Evolutionary conservation across 30 jellyfish, hydroid and myxozoan species (phyloP).

Genomic region (Aurelia coerulea): DNA sequence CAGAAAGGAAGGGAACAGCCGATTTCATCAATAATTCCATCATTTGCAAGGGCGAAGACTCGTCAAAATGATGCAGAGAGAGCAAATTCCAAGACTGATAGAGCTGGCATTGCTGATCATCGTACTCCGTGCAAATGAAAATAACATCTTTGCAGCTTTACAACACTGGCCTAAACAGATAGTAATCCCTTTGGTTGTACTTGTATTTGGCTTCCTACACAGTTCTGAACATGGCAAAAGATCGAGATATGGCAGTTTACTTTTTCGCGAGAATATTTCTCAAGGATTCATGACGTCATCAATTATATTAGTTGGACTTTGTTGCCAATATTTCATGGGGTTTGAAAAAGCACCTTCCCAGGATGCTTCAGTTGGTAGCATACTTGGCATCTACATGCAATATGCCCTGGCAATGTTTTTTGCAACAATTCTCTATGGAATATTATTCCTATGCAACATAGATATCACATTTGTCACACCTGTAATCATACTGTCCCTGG

Average conservation of each 20-base stretch:
- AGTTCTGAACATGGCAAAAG: background rate
- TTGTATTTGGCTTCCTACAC: background rate
- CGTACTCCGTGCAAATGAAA: background rate
- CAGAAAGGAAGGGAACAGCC: too few relatives aligned
- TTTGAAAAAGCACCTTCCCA: background rate
- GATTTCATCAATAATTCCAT: too few relatives aligned
- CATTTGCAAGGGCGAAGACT: too few relatives aligned
- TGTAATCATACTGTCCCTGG: conserved; percentile 41
- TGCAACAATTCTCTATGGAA: conserved; percentile 39
- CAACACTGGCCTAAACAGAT: background rate
- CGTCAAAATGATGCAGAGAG: too few relatives aligned
- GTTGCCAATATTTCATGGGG: background rate
- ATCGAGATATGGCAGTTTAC: background rate
- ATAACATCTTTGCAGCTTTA: background rate
- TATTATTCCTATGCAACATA: conserved; percentile 23
- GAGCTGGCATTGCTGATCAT: background rate
- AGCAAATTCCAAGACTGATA: too few relatives aligned
- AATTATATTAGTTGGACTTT: background rate
- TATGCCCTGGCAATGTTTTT: conserved; percentile 26
- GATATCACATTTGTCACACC: conserved; percentile 48
- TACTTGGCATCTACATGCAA: conserved; percentile 6
- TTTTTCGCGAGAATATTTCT: background rate
- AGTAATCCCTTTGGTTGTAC: background rate
- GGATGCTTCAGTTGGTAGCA: too few relatives aligned
- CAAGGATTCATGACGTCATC: background rate